Conservation (phyloP, 2,888 invertebrate genomes). For the Orgyia antiqua region DNA sequence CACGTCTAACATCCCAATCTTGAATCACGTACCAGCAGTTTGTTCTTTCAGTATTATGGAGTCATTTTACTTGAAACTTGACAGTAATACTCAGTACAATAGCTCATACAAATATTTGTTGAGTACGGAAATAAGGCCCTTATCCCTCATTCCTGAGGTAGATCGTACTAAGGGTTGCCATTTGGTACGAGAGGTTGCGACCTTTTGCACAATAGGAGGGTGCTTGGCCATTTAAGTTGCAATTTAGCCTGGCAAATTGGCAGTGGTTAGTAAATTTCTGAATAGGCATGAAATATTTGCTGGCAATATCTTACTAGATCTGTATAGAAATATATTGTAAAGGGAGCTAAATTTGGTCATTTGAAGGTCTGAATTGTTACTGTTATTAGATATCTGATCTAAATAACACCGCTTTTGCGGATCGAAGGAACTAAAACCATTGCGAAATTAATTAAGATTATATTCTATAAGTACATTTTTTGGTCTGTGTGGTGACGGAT, state of each 20-base stretch:
- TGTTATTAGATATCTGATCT: too few relatives aligned
- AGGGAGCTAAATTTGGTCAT: too few relatives aligned
- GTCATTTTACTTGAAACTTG: background rate
- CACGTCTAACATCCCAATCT: background rate
- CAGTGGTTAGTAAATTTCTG: background rate
- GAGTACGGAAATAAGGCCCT: conserved; percentile 5
- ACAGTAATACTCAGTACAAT: conserved; percentile 1
- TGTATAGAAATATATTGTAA: too few relatives aligned
- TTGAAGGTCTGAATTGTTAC: too few relatives aligned
- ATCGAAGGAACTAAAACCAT: too few relatives aligned
- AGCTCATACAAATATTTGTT: conserved; percentile 3
- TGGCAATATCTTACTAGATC: too few relatives aligned
- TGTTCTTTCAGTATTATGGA: background rate
- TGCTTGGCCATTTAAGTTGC: conserved; percentile 3
- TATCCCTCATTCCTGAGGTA: conserved; percentile 1
- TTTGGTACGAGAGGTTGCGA: conserved; percentile 1
- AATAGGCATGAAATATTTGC: background rate
- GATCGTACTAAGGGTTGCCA: conserved; percentile 1
- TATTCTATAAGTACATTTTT: too few relatives aligned
- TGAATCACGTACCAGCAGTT: background rate
- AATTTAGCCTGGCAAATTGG: conserved; percentile 3
- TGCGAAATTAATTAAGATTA: too few relatives aligned
- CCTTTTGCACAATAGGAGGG: conserved; percentile 2
- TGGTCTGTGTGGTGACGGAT: too few relatives aligned
- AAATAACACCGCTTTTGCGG: too few relatives aligned